Base-by-base conservation (phyloP, 2,113 vertebrate genomes). In the Suricata suricatta region DNA sequence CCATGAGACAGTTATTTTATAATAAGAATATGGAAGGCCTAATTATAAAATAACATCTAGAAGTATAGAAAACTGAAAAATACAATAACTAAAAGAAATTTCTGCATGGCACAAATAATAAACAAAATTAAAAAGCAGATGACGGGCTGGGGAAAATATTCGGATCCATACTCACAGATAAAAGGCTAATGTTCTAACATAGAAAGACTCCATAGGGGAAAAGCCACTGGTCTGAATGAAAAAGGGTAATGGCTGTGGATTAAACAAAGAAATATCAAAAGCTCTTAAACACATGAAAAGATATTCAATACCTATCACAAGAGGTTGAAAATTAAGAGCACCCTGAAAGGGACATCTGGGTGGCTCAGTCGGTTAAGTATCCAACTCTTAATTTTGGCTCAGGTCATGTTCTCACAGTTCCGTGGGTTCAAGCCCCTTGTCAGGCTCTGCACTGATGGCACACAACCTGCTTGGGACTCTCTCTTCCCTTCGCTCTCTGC, bases 41-140 rank as follows among this genome's bases (percentile, higher is more conserved):
- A 81, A 76, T 68, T 33, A 89, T 29, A n/a, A 98, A 95, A 88
- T 83, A 93, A 52, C 25, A 83, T 89, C 31, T 79, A 83, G 25
- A 82, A 35, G 38, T 77, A 60, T 23, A 68, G 90, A 33, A 84
- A 47, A 82, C 8, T 50, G 33, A 47, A 47, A 57, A 93, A 50
- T 60, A 80, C 38, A 93, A 79, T 5, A 88, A 71, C 4, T 60
- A 92, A 1, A 63, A n/a, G 74, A 44, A 35, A 38, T 15, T 4
- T 68, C 19, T 50, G 7, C 47, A 90, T 60, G 44, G 33, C 38
- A 80, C 52, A 87, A 82, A 31, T 63, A 93, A 5, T n/a, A 80
- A 72, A 19, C 38, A 77, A 90, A 54, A 10, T 52, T 60, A 88
- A 68, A 91, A 50, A 44, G 14, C 63, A 83, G 66, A 41, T 85